phyloP scores from a whole-genome alignment of 2,113 vertebrate species.

The Apodemus speciosus region DNA sequence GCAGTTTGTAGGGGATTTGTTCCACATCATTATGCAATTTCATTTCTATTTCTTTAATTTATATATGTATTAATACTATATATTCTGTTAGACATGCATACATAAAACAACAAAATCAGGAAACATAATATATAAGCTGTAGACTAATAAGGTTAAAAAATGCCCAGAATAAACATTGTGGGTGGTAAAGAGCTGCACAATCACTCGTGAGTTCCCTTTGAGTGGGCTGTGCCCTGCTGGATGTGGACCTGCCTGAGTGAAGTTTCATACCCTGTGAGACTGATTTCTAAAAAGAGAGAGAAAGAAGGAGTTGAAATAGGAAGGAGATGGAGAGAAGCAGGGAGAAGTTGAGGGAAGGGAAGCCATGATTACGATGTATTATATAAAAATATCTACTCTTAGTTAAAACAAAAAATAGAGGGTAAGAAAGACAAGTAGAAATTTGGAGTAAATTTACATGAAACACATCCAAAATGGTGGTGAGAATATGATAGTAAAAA shows the following conservation, averaged over 20 bases:
- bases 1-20: not conserved
- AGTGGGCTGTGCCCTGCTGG: not conserved
- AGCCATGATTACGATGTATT: not conserved
- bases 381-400: not conserved
- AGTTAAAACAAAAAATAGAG: not conserved
- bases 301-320: no score
- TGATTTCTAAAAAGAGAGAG: not conserved
- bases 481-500: not conserved
- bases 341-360: no score
- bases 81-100: not conserved
- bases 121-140: not conserved
- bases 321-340: not conserved
- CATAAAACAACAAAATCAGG: not conserved
- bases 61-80: not conserved
- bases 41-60: not conserved
- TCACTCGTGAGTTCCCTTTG: not conserved
- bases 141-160: not conserved
- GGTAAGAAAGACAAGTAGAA: not conserved
- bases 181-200: not conserved
- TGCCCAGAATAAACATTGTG: not conserved
- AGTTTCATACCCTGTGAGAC: not conserved
- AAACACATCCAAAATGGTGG: not conserved
- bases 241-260: not conserved
- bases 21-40: not conserved
- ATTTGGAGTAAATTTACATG: slow-evolving; percentile 3